phyloP scores from a whole-genome alignment of 2,113 vertebrate species.

The Phodopus roborovskii region DNA sequence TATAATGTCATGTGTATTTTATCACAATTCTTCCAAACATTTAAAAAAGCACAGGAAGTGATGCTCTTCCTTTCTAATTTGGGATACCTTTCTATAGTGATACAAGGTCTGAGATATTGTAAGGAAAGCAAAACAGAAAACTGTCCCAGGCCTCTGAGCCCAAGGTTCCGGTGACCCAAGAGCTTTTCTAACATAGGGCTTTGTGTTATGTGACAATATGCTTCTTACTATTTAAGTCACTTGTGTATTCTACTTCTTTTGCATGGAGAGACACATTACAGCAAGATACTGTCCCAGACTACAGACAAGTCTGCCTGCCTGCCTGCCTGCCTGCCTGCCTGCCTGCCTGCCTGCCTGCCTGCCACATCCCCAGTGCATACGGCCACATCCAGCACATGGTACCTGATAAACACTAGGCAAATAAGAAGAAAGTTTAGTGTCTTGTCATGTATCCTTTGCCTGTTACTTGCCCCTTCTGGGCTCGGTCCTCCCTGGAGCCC shows the following conservation, averaged over 20 bases:
- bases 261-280: neutral
- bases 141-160: neutral
- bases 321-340: neutral
- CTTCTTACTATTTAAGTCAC: neutral
- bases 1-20: neutral
- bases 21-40: neutral
- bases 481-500: neutral
- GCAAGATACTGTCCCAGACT: neutral
- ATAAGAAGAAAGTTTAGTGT: neutral
- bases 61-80: neutral
- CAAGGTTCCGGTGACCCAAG: neutral
- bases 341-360: neutral
- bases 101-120: neutral
- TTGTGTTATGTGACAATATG: neutral
- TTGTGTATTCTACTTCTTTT: slow-evolving; percentile 7
- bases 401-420: neutral
- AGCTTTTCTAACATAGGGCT: neutral
- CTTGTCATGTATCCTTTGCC: neutral
- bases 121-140: neutral
- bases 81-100: neutral
- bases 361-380: neutral
- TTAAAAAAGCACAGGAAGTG: neutral
- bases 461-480: neutral
- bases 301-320: neutral
- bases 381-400: neutral